Evolutionary conservation across 2,113 vertebrate species (phyloP), one percentile per base, ranked within the genome.

Genomic region (Oncorhynchus keta): DNA sequence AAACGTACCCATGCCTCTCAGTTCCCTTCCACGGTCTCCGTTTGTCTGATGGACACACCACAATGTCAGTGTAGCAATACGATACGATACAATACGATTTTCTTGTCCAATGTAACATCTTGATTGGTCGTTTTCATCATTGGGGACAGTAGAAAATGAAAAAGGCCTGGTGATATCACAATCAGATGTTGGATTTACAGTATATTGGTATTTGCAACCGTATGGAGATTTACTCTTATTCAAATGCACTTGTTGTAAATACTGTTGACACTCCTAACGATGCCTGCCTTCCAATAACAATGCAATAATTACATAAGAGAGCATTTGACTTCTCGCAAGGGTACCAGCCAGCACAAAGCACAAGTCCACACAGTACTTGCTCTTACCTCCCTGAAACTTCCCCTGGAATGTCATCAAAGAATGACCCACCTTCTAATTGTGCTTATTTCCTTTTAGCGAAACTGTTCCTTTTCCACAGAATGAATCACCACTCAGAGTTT

Each of bases 401-500:
- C 39, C 28, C 12, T 69, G 71, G 39, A 51, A 68, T 11, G 39
- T 45, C 81, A 83, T 83, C 79, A 86, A 91, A 84, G 79, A 20
- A 45, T 45, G 39, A 45, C 39, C 39, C 24, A 82, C 83, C 81
- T 82, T 32, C 65, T 70, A 73, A 69, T 77, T 48, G 26, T 61
- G 62, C 77, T 78, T 81, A 30, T 76, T 81, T 83, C 76, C 84
- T 80, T 11, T 45, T 45, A 45, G 11, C 39, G 39, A 9, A 45
- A 45, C 39, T 9, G 39, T 45, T 45, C 39, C 39, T 45, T 45
- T 74, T 81, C 49, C 32, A 9, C 75, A 73, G 72, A 87, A 86
- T 89, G 68, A 89, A 85, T 90, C 85, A 89, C 9, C 39, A 45
- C 83, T 84, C 79, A 87, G 26, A 79, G 68, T 76, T 64, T 68